Evolutionary conservation across 2,888 invertebrate species (phyloP), one percentile per base, ranked within the genome.

Genomic region (Amorpha juglandis): DNA sequence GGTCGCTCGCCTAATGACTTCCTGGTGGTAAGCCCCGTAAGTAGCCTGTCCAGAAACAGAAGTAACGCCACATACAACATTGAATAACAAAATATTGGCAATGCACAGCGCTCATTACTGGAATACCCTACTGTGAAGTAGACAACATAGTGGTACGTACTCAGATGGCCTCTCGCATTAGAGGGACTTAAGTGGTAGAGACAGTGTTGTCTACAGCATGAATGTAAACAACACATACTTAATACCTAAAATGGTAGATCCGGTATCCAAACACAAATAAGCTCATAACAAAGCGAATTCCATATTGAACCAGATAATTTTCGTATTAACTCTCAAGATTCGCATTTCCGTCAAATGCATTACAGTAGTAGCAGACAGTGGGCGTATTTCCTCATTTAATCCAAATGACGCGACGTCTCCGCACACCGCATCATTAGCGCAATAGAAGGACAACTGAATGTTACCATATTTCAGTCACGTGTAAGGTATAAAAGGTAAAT

Each of bases 361-460:
- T 79, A 74, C 70, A 74, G 71, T 68, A 73, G 70, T 65, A 75
- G 70, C 74, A 72, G 77, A 58, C 62, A 63, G 88, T 90, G 75
- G 91, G 92, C 83, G 88, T 75, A 73, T 86, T 83, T 90, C 90
- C 90, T 91, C 81, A 86, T 90, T 91, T 80, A 74, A 73, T 78
- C 70, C 83, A 84, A 86, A 81, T 81, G 78, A 77, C 55, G 45
- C 11, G 45, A 45, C 14, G 45, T 45, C 45, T 45, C 45, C 45
- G 0, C 14, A 12, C 51, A 7, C 21, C 45, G 63, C 27, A 62
- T 64, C 64, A 64, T 64, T 64, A 67, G 51, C 19, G 67, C 68
- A 68, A 72, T 71, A 74, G 64, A 68, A 66, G 63, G 65, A 67
- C 65, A 50, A 48, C 8, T 69, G 62, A 68, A 70, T 71, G 69